Conservation (phyloP, 53 echinoderm and acorn worm species). For the Arbacia lixula region DNA sequence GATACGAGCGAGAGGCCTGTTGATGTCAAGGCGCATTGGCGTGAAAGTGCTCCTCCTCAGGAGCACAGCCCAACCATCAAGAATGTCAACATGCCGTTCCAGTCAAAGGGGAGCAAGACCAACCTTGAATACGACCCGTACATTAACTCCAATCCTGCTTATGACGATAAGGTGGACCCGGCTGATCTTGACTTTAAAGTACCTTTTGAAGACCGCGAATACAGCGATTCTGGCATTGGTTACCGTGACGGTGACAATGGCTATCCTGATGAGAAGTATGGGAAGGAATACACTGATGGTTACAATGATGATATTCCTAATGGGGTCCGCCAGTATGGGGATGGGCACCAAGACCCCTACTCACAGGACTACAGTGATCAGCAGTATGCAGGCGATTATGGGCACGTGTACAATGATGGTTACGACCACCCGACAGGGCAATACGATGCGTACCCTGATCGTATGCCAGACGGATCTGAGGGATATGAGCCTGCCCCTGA, state of each 20-base stretch:
- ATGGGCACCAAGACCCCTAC: slow-evolving; percentile 31
- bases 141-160: slow-evolving; percentile 9
- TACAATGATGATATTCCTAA: not conserved
- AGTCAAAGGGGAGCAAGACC: not conserved
- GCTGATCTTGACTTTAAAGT: slow-evolving; percentile 21
- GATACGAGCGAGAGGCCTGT: slow-evolving; percentile 24
- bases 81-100: slow-evolving; percentile 38
- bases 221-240: slow-evolving; percentile 23
- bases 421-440: not conserved
- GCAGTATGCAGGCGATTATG: slow-evolving; percentile 11
- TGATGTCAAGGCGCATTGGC: slow-evolving; percentile 20
- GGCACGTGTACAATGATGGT: slow-evolving; percentile 30
- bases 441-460: slow-evolving; percentile 31
- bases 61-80: slow-evolving; percentile 23
- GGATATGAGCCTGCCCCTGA: slow-evolving; percentile 36
- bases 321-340: slow-evolving; percentile 14
- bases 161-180: slow-evolving; percentile 43
- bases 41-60: not conserved
- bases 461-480: slow-evolving; percentile 37
- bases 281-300: slow-evolving; percentile 11
- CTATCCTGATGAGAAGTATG: slow-evolving; percentile 41
- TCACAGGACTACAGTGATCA: slow-evolving; percentile 12
- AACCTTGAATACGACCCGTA: slow-evolving; percentile 13
- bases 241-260: slow-evolving; percentile 42
- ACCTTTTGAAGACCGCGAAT: slow-evolving; percentile 11